These are phyloP conservation scores for Wasmannia auropunctata DNA, from an alignment of 1,140 invertebrate genomes.

Conservation along the genomic window DNA sequence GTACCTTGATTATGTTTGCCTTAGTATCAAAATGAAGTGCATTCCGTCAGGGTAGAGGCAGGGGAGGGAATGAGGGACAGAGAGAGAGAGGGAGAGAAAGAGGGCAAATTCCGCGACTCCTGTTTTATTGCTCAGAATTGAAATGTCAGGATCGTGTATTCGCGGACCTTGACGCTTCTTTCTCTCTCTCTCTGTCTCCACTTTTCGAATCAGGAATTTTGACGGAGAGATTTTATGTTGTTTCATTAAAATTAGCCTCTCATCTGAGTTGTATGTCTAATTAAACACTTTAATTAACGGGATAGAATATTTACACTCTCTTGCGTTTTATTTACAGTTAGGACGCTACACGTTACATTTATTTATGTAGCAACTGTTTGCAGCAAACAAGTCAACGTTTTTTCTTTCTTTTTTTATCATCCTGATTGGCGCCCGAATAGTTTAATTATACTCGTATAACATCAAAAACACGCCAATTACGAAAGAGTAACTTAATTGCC, in stretches of 20 bases:
- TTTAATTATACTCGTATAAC: constrained; percentile 10
- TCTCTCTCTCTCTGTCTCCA: no score
- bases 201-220: constrained; percentile 26
- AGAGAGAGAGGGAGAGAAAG: background rate
- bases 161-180: constrained; percentile 35
- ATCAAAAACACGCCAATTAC: background rate
- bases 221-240: background rate
- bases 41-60: background rate
- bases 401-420: background rate
- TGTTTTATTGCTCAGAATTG: constrained; percentile 55
- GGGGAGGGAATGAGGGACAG: background rate
- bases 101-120: constrained; percentile 1
- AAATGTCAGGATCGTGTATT: constrained; percentile 2
- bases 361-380: background rate
- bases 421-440: background rate
- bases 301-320: background rate
- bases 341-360: background rate
- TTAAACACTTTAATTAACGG: constrained; percentile 10
- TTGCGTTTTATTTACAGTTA: background rate
- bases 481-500: background rate
- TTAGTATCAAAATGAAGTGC: constrained; percentile 68
- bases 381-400: background rate
- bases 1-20: constrained; percentile 71
- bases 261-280: background rate
- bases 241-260: constrained; percentile 10